Evolutionary conservation across 2,113 vertebrate species (phyloP).

Genomic region (Odontophorus gujanensis): DNA sequence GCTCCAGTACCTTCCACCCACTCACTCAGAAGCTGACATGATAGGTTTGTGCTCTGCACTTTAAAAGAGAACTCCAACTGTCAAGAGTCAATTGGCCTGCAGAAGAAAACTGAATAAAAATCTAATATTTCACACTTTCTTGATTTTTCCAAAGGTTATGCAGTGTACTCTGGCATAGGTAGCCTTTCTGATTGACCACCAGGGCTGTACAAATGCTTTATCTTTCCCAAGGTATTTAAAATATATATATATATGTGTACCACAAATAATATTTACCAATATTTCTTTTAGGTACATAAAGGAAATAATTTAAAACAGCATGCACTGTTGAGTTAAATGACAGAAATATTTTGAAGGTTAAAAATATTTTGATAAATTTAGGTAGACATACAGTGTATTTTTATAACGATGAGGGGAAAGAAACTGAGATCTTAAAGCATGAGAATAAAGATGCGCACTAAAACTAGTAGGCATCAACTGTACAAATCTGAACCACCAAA

Average conservation of each 20-base stretch:
- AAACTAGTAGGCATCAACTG: neutral
- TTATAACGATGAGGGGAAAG: neutral
- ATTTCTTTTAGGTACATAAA: neutral
- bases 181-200: neutral
- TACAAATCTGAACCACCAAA: neutral
- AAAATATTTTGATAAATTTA: neutral
- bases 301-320: neutral
- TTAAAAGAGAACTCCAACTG: slow-evolving; percentile 11
- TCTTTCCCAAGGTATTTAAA: neutral
- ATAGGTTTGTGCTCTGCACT: neutral
- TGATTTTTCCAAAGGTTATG: slow-evolving; percentile 28
- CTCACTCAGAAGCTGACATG: neutral
- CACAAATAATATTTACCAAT: neutral
- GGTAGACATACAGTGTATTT: neutral
- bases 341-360: neutral
- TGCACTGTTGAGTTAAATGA: neutral
- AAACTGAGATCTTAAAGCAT: neutral
- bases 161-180: neutral
- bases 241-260: neutral
- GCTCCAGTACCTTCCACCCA: neutral
- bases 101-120: neutral
- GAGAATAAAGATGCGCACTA: neutral
- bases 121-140: neutral
- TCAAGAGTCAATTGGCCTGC: neutral
- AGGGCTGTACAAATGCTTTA: neutral